Conservation (phyloP, 23 tunicate genomes). For the Ciona savignyi region DNA sequence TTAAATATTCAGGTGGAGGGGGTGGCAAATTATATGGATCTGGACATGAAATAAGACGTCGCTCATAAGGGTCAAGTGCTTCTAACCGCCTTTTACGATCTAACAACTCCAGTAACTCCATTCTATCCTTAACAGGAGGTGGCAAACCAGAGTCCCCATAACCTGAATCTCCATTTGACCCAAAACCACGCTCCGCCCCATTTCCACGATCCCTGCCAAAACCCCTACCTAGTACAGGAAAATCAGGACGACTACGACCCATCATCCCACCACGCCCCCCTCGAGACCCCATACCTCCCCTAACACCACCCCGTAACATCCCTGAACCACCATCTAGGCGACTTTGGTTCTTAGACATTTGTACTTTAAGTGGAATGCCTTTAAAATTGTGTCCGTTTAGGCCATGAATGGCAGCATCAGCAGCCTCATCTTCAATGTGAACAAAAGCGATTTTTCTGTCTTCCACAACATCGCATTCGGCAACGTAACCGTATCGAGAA, state of each 20-base stretch:
- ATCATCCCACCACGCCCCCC: slow-evolving; percentile 19
- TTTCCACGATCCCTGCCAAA: slow-evolving; percentile 24
- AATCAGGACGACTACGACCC: slow-evolving; percentile 22
- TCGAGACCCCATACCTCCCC: slow-evolving; percentile 36
- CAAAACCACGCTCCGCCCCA: slow-evolving; percentile 33
- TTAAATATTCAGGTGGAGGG: slow-evolving; percentile 89
- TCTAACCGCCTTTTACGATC: slow-evolving; percentile 84
- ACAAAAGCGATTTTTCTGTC: slow-evolving; percentile 93
- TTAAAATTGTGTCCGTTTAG: slow-evolving; percentile 55
- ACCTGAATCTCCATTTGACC: slow-evolving; percentile 26
- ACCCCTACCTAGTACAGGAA: slow-evolving; percentile 7
- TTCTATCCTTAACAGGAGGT: slow-evolving; percentile 79
- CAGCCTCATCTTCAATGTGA: slow-evolving; percentile 74
- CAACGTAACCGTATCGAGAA: slow-evolving; percentile 93
- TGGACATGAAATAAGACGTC: slow-evolving; percentile 74
- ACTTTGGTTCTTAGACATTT: slow-evolving; percentile 75
- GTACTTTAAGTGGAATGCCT: slow-evolving; percentile 69
- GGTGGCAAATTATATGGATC: slow-evolving; percentile 91
- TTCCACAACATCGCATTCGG: slow-evolving; percentile 92
- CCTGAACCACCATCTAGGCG: slow-evolving; percentile 20
- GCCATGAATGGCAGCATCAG: slow-evolving; percentile 87
- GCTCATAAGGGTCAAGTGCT: slow-evolving; percentile 79
- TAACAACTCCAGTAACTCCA: slow-evolving; percentile 77
- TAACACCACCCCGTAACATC: slow-evolving; percentile 20
- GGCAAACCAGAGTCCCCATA: slow-evolving; percentile 46